Conservation (phyloP, 2,113 vertebrate species). For the Calonectris borealis region DNA sequence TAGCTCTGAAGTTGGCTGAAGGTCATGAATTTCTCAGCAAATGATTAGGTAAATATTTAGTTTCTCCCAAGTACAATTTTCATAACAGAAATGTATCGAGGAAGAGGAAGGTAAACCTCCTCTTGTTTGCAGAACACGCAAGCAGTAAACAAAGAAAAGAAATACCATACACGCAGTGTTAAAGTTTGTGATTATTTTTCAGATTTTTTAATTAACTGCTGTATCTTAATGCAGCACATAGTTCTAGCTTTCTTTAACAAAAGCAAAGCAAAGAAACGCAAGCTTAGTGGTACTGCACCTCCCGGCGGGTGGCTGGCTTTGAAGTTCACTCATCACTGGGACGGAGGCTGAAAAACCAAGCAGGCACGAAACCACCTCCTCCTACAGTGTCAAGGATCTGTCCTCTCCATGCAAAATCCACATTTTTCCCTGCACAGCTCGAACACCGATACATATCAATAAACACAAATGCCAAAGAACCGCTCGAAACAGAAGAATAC, state of each 20-base stretch:
- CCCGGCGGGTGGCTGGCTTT: not conserved
- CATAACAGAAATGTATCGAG: not conserved
- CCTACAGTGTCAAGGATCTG: not conserved
- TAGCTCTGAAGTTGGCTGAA: not conserved
- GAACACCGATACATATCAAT: not conserved
- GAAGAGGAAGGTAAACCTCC: not conserved
- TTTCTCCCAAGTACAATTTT: not conserved
- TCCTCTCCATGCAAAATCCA: not conserved
- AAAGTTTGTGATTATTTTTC: not conserved
- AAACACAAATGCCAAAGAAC: not conserved
- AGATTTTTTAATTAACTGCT: not conserved
- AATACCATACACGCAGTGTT: not conserved
- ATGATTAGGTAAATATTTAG: constrained; percentile 18
- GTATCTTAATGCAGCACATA: not conserved
- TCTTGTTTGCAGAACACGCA: not conserved
- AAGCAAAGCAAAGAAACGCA: not conserved
- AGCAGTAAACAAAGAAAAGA: not conserved
- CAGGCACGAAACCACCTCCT: not conserved
- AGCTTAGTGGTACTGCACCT: not conserved
- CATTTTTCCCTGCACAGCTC: not conserved
- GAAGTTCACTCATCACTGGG: not conserved
- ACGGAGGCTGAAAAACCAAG: not conserved
- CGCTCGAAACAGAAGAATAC: not conserved
- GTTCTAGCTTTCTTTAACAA: not conserved
- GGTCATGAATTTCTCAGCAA: not conserved